Evolutionary conservation across 2,888 invertebrate genomes (phyloP), one percentile per base, ranked within the genome.

Genomic region (Globia sparganii): DNA sequence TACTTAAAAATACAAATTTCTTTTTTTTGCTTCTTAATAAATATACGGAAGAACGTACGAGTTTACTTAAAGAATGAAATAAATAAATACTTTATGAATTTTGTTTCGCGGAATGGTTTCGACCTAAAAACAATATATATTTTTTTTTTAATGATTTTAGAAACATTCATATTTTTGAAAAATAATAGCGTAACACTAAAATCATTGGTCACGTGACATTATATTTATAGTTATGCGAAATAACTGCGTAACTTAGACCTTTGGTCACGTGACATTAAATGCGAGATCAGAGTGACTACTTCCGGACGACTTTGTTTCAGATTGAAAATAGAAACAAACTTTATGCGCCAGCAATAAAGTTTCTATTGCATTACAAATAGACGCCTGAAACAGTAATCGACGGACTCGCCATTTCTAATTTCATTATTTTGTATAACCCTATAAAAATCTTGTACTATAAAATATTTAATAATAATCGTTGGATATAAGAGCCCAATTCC

Each of bases 361-460:
- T 64, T n/a, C 4, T 64, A 46, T 43, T 43, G 11, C 62, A 71
- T 71, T 34, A 46, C 21, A 37, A 34, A 72, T 28, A 31, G 1
- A 25, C 21, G 4, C 46, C 34, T 2, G 5, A 46, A 46, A 34
- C 25, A 34, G 15, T 49, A 34, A 34, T 18, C 4, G 9, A 18
- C 37, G 15, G 21, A 28, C 25, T 34, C 9, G 21, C 15, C 18
- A 49, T 49, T 71, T 56, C 1, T 37, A 61, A 59, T 34, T n/a
- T 25, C 25, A 70, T 34, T 62, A n/a, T 49, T 58, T 34, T 43
- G 37, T 53, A n/a, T 49, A 68, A 53, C 15, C 37, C 31, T 71
- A 31, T 46, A 56, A n/a, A 61, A 66, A 53, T 43, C n/a, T 77
- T 77, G 69, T 77, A 72, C 72, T 59, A 28, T 59, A 31, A 40